A percentile compares a stretch with the other conserved stretches of the same genome.
Evolutionary conservation across 2,797 vertebrate genomes (phyloP).

Genomic region (Peromyscus nudipes): DNA sequence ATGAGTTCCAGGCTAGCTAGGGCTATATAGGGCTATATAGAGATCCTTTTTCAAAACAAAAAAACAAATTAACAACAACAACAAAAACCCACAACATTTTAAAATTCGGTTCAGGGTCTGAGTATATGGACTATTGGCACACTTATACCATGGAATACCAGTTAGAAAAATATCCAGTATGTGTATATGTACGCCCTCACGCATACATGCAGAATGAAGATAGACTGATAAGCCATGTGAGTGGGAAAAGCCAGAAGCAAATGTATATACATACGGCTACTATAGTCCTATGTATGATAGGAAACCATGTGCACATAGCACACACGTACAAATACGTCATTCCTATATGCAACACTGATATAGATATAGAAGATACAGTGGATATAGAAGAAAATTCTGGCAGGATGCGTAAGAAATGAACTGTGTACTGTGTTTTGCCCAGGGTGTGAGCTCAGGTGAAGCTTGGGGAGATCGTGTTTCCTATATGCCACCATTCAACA

Average conservation of each 20-base stretch:
- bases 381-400: neutral
- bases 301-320: neutral
- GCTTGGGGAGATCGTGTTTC: neutral
- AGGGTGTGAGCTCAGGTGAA: neutral
- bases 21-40: neutral
- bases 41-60: neutral
- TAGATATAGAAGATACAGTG: too few relatives aligned
- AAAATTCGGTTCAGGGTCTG: neutral
- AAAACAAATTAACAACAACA: neutral
- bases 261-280: neutral
- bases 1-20: neutral
- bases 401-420: neutral
- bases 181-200: neutral
- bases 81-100: neutral
- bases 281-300: neutral
- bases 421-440: too few relatives aligned
- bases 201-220: neutral
- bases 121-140: neutral
- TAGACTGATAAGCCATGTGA: neutral
- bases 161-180: neutral
- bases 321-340: too few relatives aligned
- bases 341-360: neutral
- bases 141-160: neutral
- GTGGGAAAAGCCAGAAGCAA: neutral
- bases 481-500: too few relatives aligned